Base-by-base conservation (phyloP, 2,888 invertebrate species). In the Machimus rusticus region DNA sequence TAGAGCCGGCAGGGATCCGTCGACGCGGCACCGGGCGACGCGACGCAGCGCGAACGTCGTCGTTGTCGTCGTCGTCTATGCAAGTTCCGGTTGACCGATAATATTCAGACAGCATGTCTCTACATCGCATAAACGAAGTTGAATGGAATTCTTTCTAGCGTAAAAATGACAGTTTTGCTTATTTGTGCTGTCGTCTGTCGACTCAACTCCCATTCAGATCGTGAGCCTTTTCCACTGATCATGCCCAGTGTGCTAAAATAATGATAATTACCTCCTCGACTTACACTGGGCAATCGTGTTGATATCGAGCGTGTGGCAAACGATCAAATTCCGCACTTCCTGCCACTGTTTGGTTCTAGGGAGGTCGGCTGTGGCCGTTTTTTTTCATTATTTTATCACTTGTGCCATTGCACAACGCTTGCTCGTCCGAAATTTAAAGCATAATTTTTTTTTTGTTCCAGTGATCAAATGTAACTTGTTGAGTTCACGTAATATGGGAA, bases 41-140 rank as follows among this genome's bases (percentile, higher is more conserved):
- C 39, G 39, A 12, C 39, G 39, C 39, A 9, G 39, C 74, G 9
- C 34, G 3, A 23, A 19, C 12, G 14, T 28, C 74, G 28, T 6
- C n/a, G 43, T 79, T n/a, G 76, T 57, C 16, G 79, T 6, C n/a
- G 43, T 79, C 37, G 85, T 85, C 85, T 85, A 74, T 74, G 85
- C 85, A 74, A 85, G 85, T 85, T 85, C 85, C 85, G 85, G 85
- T 85, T 74, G 85, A 46, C 85, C 85, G 85, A 85, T 85, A 85
- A 85, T 85, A 74, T 85, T 85, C 85, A 85, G 85, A 85, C 85
- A 85, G 85, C 85, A 85, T 85, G 85, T 85, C 85, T 85, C 85
- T 85, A n/a, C 43, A 55, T 19, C 51, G 31, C 37, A 57, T n/a
- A 31, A 19, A 57, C 57, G 66, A 66, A 66, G 66, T 28, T 57